Percentiles rank a stretch among this genome's conserved stretches.
phyloP scores from a whole-genome alignment of 1,140 invertebrate genomes.

The Bemisia tabaci region DNA sequence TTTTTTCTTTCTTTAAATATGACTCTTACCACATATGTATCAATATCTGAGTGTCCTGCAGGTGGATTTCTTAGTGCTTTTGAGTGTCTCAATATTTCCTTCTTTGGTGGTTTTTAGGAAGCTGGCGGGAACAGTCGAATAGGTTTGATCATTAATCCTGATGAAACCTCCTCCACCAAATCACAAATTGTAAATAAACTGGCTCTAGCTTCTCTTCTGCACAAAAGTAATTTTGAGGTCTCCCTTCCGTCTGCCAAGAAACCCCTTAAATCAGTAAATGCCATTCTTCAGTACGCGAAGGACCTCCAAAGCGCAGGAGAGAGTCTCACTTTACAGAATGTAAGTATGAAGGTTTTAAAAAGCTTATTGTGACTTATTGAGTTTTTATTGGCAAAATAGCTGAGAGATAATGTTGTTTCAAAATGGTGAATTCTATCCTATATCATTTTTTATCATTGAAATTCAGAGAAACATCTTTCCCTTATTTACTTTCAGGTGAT shows the following conservation, averaged over 20 bases:
- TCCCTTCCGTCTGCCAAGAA: neutral
- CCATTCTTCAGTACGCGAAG: neutral
- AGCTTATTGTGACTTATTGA: too few relatives aligned
- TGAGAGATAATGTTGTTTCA: too few relatives aligned
- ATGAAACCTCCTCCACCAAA: neutral
- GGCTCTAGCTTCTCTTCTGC: conserved; percentile 9
- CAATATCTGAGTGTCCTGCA: too few relatives aligned
- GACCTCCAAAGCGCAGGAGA: neutral
- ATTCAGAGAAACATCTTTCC: too few relatives aligned
- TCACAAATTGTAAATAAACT: conserved; percentile 10
- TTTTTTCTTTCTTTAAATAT: conserved; percentile 3
- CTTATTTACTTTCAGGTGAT: too few relatives aligned
- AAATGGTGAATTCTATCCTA: too few relatives aligned
- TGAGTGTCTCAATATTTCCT: too few relatives aligned
- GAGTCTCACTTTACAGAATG: neutral
- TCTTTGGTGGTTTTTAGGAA: conserved; percentile 38
- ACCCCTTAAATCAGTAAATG: neutral
- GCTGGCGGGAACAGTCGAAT: conserved; percentile 41
- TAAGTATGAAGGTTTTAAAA: too few relatives aligned
- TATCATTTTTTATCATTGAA: too few relatives aligned
- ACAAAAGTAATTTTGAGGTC: neutral
- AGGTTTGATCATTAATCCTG: conserved; percentile 48
- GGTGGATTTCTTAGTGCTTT: too few relatives aligned
- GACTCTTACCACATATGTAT: too few relatives aligned
- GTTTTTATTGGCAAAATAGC: too few relatives aligned